A percentile compares a stretch with the other conserved stretches of the same genome.
Evolutionary conservation across 2,113 vertebrate species (phyloP).

Genomic region (Lipophrys pholis): DNA sequence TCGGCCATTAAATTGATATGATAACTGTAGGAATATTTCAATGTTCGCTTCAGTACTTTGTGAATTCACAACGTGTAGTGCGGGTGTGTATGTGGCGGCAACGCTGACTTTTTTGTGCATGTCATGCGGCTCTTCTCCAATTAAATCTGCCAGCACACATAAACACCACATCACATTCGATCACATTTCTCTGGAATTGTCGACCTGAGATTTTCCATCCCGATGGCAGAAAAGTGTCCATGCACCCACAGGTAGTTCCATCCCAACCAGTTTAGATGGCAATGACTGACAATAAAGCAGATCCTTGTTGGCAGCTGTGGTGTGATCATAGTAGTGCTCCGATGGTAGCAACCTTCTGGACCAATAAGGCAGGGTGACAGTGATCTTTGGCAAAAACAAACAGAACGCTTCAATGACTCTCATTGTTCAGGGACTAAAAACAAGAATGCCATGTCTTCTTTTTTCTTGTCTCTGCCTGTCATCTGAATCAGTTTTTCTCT

Average conservation of each 20-base stretch:
- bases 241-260: slow-evolving; percentile 2
- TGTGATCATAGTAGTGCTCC: slow-evolving; percentile 60
- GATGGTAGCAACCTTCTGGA: slow-evolving; percentile 43
- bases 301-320: slow-evolving; percentile 46
- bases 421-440: slow-evolving; percentile 34
- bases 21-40: too few relatives aligned
- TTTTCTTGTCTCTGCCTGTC: background rate
- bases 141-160: too few relatives aligned
- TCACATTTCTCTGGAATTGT: too few relatives aligned
- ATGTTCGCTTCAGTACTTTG: too few relatives aligned
- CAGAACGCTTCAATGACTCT: slow-evolving; percentile 58
- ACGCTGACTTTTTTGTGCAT: too few relatives aligned
- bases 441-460: slow-evolving; percentile 25
- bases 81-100: too few relatives aligned
- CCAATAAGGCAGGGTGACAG: slow-evolving; percentile 49
- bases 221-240: too few relatives aligned
- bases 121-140: too few relatives aligned
- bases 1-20: too few relatives aligned
- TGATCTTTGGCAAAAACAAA: slow-evolving; percentile 63
- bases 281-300: slow-evolving; percentile 40
- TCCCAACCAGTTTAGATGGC: slow-evolving; percentile 30
- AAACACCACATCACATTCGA: too few relatives aligned
- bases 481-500: slow-evolving; percentile 21
- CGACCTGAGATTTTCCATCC: too few relatives aligned
- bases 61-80: too few relatives aligned